Conservation (phyloP, 2,888 invertebrate genomes). For the Trachelus tabidus region DNA sequence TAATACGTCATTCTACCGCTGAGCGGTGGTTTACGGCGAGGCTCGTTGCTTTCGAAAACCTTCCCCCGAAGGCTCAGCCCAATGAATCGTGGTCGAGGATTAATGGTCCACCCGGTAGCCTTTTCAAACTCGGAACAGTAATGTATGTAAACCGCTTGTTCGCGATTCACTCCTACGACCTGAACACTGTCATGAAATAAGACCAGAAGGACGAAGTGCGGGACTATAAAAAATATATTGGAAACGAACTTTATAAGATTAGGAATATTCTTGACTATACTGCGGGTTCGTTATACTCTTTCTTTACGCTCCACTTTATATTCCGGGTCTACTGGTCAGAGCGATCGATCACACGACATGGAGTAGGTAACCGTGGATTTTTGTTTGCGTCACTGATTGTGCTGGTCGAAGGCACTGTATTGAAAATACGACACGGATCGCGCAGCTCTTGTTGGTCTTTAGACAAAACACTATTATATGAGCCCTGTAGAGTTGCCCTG, state of each 20-base stretch:
- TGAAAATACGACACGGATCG: too few species aligned
- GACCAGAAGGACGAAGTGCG: neutral
- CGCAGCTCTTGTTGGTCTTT: too few species aligned
- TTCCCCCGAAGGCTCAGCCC: neutral
- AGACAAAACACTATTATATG: too few species aligned
- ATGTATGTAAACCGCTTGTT: neutral
- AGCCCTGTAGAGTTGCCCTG: too few species aligned
- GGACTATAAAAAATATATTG: neutral
- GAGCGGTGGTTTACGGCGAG: slow-evolving; percentile 11
- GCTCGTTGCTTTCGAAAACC: slow-evolving; percentile 15
- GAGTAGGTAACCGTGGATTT: neutral
- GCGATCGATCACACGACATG: neutral
- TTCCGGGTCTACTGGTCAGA: neutral
- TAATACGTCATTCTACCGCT: slow-evolving; percentile 17
- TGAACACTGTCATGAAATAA: neutral
- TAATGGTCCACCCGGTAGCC: neutral
- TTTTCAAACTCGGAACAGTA: neutral
- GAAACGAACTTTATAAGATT: neutral
- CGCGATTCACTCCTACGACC: neutral
- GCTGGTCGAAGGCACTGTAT: too few species aligned
- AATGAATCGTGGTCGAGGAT: neutral
- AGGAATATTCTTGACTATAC: neutral
- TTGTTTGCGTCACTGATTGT: too few species aligned
- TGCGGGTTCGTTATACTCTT: too few species aligned
- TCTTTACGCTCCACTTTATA: neutral